Percentiles rank a stretch among this genome's conserved stretches.
Conservation (phyloP, 2,113 vertebrate genomes). For the Ochotona curzoniae region DNA sequence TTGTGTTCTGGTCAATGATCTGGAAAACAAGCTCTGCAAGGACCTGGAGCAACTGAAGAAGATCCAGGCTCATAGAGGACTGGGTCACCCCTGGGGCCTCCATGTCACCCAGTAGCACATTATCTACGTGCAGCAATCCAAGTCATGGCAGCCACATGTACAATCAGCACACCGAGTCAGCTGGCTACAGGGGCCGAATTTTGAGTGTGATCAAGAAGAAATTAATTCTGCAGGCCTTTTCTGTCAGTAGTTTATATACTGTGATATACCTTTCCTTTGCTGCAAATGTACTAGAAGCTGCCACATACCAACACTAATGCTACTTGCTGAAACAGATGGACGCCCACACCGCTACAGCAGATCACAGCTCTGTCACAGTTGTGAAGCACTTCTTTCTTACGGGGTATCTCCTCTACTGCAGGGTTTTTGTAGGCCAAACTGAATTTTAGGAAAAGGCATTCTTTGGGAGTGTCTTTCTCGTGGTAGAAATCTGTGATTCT, state of each 20-base stretch:
- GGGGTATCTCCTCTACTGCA: not conserved
- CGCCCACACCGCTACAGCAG: not conserved
- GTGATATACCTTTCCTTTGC: not conserved
- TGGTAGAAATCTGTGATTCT: not conserved
- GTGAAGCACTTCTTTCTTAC: not conserved
- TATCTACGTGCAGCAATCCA: too few species aligned
- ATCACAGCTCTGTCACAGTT: not conserved
- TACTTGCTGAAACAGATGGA: not conserved
- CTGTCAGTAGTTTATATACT: conserved; percentile 70
- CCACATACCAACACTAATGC: not conserved
- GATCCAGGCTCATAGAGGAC: conserved; percentile 94
- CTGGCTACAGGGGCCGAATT: conserved; percentile 93
- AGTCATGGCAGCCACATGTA: too few species aligned
- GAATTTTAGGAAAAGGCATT: conserved; percentile 4
- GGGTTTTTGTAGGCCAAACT: not conserved
- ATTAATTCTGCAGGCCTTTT: conserved; percentile 80
- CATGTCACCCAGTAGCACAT: conserved; percentile 88
- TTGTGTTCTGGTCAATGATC: conserved; percentile 95
- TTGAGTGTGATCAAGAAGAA: conserved; percentile 98
- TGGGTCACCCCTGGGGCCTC: conserved; percentile 96
- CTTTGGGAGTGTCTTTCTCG: not conserved
- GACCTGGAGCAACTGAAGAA: conserved; percentile 97
- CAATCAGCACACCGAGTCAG: conserved; percentile 96
- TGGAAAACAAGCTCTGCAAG: conserved; percentile 96
- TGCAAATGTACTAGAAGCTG: rapidly evolving